Conservation (phyloP, 2,888 invertebrate species). For the Tenthredo mesomela region DNA sequence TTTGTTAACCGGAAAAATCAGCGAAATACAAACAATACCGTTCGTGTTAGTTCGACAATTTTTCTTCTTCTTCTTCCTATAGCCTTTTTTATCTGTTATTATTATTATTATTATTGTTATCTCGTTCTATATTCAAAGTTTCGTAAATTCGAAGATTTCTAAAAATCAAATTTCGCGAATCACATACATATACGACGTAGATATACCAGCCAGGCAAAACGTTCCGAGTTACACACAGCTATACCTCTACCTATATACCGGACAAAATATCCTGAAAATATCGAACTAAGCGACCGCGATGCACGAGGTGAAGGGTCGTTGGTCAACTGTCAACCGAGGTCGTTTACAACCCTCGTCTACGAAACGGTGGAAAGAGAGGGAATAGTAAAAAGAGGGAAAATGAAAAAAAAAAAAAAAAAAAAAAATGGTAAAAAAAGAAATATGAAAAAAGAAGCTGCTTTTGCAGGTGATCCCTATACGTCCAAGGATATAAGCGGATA, state of each 20-base stretch:
- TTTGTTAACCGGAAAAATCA: constrained; percentile 7
- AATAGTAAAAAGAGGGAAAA: background rate
- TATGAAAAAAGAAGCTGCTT: background rate
- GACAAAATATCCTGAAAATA: background rate
- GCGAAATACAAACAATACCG: background rate
- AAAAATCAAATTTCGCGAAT: background rate
- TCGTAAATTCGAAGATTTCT: background rate
- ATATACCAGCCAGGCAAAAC: background rate
- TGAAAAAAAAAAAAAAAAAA: background rate
- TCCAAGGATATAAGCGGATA: background rate
- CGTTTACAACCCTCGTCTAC: constrained; percentile 19
- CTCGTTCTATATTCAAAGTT: background rate
- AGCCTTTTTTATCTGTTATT: background rate
- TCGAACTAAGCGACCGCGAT: constrained; percentile 1
- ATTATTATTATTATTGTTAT: background rate
- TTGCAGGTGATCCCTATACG: background rate
- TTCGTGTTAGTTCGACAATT: background rate
- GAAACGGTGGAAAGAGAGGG: background rate
- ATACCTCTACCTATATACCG: background rate
- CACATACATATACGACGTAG: background rate
- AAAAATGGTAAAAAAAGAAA: background rate
- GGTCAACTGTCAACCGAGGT: constrained; percentile 18
- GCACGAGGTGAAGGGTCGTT: constrained; percentile 12
- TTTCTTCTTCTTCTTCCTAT: background rate
- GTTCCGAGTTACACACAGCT: background rate